These are phyloP conservation scores for Rutpela maculata DNA, from an alignment of 2,888 invertebrate genomes.

Conservation along the genomic window DNA sequence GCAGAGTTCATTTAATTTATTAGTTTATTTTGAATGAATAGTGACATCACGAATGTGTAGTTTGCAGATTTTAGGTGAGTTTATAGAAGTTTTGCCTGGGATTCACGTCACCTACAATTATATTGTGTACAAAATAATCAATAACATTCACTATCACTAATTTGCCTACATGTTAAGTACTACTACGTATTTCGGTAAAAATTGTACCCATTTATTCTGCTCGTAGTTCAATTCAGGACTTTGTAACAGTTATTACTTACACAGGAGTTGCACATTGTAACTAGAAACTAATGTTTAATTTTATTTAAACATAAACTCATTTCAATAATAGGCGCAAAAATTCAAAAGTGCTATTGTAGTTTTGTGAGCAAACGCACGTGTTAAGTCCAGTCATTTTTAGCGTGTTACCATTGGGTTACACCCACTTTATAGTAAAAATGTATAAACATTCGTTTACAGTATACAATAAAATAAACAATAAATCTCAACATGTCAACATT, in stretches of 20 bases:
- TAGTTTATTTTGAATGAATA: slow-evolving; percentile 50
- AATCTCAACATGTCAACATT: neutral
- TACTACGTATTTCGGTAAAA: slow-evolving; percentile 7
- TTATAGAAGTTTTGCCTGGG: slow-evolving; percentile 26
- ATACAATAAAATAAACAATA: slow-evolving; percentile 22
- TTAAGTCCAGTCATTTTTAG: slow-evolving; percentile 15
- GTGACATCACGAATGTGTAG: slow-evolving; percentile 51
- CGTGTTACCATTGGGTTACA: slow-evolving; percentile 28
- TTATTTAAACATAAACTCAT: neutral
- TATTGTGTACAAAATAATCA: slow-evolving; percentile 47
- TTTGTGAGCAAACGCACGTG: slow-evolving; percentile 25
- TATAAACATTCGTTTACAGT: slow-evolving; percentile 30
- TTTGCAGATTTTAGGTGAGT: slow-evolving; percentile 57
- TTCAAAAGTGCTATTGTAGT: neutral
- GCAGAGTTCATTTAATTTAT: slow-evolving; percentile 50
- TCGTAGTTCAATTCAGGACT: neutral
- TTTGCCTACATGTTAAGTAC: slow-evolving; percentile 11
- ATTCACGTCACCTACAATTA: slow-evolving; percentile 39
- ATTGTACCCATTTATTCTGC: neutral
- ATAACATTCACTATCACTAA: slow-evolving; percentile 32
- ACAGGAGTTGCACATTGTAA: neutral
- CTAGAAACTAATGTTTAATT: neutral
- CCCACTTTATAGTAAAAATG: slow-evolving; percentile 34
- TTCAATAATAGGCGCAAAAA: slow-evolving; percentile 1
- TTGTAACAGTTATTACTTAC: neutral